Conservation (phyloP, 2,888 invertebrate species). For the Morpho achilles region DNA sequence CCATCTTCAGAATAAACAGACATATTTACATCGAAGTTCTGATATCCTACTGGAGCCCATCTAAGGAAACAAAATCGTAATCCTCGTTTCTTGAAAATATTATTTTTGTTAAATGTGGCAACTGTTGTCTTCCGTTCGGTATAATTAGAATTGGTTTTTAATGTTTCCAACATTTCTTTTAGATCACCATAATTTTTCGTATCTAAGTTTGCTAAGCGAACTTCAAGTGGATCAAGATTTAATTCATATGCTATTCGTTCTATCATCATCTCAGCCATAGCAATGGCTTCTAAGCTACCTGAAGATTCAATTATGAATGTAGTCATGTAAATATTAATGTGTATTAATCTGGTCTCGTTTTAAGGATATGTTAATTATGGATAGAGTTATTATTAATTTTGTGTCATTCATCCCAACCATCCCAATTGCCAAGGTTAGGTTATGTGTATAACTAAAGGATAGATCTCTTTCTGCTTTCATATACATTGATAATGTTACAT, state of each 20-base stretch:
- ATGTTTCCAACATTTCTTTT: conserved; percentile 59
- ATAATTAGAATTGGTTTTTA: conserved; percentile 61
- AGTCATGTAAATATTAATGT: too few species aligned
- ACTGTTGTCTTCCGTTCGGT: conserved; percentile 62
- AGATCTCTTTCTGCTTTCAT: too few species aligned
- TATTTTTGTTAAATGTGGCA: conserved; percentile 81
- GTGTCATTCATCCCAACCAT: too few species aligned
- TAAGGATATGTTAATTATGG: too few species aligned
- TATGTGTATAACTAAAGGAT: too few species aligned
- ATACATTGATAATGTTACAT: too few species aligned
- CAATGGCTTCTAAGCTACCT: conserved; percentile 82
- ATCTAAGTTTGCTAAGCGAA: conserved; percentile 56
- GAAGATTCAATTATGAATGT: not conserved
- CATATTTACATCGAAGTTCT: conserved; percentile 79
- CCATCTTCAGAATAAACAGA: conserved; percentile 86
- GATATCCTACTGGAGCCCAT: conserved; percentile 74
- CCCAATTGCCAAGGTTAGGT: too few species aligned
- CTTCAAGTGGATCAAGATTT: conserved; percentile 78
- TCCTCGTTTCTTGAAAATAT: conserved; percentile 89
- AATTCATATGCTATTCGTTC: conserved; percentile 80
- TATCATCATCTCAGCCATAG: conserved; percentile 81
- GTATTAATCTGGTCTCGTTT: too few species aligned
- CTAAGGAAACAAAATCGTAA: conserved; percentile 84
- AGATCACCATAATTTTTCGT: conserved; percentile 57
- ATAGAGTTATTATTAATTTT: too few species aligned